Percentiles rank a stretch among this genome's conserved stretches.
Evolutionary conservation across 35 echinoderm and acorn worm genomes (phyloP).

Genomic region (Anneissia japonica): DNA sequence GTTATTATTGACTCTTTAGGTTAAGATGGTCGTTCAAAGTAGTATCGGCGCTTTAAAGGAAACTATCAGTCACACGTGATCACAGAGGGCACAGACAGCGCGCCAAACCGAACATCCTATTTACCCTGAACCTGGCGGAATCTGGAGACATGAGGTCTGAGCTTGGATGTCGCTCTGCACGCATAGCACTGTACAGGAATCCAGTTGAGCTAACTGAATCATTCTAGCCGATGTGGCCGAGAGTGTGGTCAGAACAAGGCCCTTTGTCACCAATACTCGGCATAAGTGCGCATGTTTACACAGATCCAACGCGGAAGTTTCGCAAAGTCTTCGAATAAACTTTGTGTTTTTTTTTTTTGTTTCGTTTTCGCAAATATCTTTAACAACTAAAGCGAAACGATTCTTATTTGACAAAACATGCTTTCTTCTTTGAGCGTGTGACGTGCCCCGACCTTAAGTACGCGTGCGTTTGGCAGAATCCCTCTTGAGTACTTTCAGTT

Average conservation of each 20-base stretch:
- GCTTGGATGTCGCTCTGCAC: not conserved
- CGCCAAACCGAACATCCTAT: not conserved
- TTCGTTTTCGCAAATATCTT: not conserved
- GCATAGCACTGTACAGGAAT: not conserved
- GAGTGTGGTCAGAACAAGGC: not conserved
- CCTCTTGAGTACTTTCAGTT: too few species aligned
- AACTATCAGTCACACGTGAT: not conserved
- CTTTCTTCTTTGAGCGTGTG: too few species aligned
- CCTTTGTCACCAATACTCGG: not conserved
- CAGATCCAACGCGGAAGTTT: not conserved
- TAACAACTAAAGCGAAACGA: not conserved
- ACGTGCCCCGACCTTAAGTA: too few species aligned
- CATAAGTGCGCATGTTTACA: not conserved
- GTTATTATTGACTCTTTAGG: not conserved
- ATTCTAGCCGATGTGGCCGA: not conserved
- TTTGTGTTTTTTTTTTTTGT: not conserved
- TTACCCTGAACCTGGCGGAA: not conserved
- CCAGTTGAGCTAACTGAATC: not conserved
- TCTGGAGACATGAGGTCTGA: not conserved
- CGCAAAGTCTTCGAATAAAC: not conserved
- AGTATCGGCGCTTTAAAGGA: not conserved
- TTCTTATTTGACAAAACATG: too few species aligned
- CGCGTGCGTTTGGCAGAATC: too few species aligned
- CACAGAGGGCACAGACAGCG: not conserved
- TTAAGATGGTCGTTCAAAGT: not conserved